Evolutionary conservation across 2,113 vertebrate genomes (phyloP), one percentile per base, ranked within the genome.

Genomic region (Bombycilla garrulus): DNA sequence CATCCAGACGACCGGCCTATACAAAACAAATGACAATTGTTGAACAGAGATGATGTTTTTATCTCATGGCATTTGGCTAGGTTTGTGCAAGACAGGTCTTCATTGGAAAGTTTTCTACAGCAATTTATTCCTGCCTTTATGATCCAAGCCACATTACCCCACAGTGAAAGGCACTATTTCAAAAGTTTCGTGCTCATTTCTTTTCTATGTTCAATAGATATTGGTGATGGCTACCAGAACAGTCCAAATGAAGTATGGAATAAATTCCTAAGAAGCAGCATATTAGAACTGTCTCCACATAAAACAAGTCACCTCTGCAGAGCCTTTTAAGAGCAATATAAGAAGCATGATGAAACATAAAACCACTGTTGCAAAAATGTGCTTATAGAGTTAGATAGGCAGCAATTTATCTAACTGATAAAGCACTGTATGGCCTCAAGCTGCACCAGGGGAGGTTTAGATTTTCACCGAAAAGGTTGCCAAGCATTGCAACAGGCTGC

Each of bases 1-100:
- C 98, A 97, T 98, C 98, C 70, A 98, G 95, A 74, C 98, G 98
- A 71, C 98, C 98, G 57, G 98, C 98, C 98, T 98, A 78, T 7
- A 88, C 2, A 70, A 62, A 97, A 95, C 19, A 97, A 92, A 47
- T 5, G 4, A 58, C 13, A 83, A 29, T 7, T 6, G 15, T 1
- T 67, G 22, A 93, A 50, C 20, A 31, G 18, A 45, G n/a, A 87
- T 44, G 1, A 4, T 14, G 5, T 35, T 72, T 66, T 81, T n/a
- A 45, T 29, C 33, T 69, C 2, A 1, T 14, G 42, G 31, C 20
- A 33, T 77, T 42, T 65, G 10, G 42, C 11, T 44, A 58, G 19
- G 21, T 84, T 70, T 81, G 56, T 65, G 6, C 45, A 80, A 80
- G 31, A 60, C 4, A 51, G 15, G 13, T 81, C 35, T 84, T 38